Evolutionary conservation across 2,888 invertebrate species (phyloP).

Genomic region (Pandemis heparana): DNA sequence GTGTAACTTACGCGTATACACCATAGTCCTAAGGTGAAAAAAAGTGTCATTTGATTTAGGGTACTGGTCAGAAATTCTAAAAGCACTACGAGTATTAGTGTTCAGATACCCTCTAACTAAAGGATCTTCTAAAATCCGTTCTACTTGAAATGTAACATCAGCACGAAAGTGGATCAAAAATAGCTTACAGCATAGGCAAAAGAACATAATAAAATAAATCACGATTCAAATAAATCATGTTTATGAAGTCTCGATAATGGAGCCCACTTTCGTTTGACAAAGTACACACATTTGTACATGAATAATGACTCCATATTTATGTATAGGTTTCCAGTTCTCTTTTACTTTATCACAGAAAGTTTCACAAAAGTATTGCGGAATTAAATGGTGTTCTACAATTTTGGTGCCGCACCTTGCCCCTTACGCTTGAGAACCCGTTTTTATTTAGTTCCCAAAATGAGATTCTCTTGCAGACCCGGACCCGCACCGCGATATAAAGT

Average conservation of each 20-base stretch:
- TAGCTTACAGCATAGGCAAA: not conserved
- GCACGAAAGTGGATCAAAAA: not conserved
- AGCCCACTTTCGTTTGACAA: slow-evolving; percentile 18
- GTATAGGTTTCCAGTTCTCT: slow-evolving; percentile 1
- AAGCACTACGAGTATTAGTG: not conserved
- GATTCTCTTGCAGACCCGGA: not conserved
- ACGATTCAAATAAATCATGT: slow-evolving; percentile 16
- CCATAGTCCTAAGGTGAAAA: no score
- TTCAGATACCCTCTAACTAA: not conserved
- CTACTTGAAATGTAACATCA: not conserved
- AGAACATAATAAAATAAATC: slow-evolving; percentile 9
- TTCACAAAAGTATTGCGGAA: not conserved
- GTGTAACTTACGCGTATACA: no score
- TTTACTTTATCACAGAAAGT: not conserved
- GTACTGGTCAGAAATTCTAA: not conserved
- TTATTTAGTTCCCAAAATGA: slow-evolving; percentile 4
- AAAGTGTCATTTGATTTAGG: no score
- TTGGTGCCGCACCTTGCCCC: not conserved
- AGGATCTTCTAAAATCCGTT: not conserved
- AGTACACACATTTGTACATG: slow-evolving; percentile 19
- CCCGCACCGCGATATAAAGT: slow-evolving; percentile 3
- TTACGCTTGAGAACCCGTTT: not conserved
- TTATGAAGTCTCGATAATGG: slow-evolving; percentile 10
- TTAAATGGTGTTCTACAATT: not conserved
- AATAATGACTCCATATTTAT: slow-evolving; percentile 14